Conservation (phyloP, 2,797 vertebrate genomes). For the Gephyroberyx darwinii region DNA sequence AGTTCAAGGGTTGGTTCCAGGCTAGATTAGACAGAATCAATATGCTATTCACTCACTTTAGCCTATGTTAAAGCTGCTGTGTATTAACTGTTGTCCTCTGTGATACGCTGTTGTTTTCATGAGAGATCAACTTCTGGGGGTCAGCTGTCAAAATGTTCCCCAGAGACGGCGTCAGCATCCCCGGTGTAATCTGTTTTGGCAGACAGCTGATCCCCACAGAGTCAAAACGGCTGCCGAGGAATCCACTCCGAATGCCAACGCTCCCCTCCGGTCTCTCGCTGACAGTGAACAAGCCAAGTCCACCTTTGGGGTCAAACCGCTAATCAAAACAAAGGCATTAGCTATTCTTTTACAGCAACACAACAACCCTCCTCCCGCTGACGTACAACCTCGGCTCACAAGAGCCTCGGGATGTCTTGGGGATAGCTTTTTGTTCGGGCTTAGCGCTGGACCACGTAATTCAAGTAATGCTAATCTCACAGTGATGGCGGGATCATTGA, state of each 20-base stretch:
- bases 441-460: constrained; percentile 20
- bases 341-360: constrained; percentile 37
- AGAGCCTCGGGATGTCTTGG: constrained; percentile 3
- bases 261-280: constrained; percentile 52
- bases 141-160: constrained; percentile 62
- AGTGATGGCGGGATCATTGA: constrained; percentile 53
- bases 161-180: constrained; percentile 52
- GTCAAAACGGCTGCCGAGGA: constrained; percentile 64
- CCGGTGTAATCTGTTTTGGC: constrained; percentile 67
- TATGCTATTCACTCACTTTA: constrained; percentile 10
- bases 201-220: constrained; percentile 67
- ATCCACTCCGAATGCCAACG: constrained; percentile 66
- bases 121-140: constrained; percentile 45
- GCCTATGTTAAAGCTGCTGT: constrained; percentile 10
- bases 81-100: constrained; percentile 29
- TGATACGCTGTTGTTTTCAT: constrained; percentile 22
- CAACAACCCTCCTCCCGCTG: constrained; percentile 36
- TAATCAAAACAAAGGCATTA: constrained; percentile 71
- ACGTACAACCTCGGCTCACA: constrained; percentile 42
- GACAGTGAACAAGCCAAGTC: constrained; percentile 57
- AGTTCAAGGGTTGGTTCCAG: neutral
- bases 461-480: constrained; percentile 55
- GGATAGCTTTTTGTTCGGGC: constrained; percentile 20
- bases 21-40: constrained; percentile 4
- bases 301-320: constrained; percentile 69